These are phyloP conservation scores for Halyomorpha halys DNA, from an alignment of 1,140 invertebrate genomes.

Conservation along the genomic window DNA sequence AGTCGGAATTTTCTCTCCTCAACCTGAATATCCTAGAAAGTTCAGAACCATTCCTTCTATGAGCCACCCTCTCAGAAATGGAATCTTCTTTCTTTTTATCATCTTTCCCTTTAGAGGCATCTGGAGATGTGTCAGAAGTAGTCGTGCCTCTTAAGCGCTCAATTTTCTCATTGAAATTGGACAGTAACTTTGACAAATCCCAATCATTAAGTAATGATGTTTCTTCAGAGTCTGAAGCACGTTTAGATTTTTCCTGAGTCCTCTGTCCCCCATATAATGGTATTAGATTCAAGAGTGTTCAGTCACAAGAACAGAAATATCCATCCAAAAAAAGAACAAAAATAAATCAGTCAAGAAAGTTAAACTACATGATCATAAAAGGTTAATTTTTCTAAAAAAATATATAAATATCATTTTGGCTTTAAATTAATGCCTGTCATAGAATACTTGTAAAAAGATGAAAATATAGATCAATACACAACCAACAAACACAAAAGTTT, in stretches of 20 bases:
- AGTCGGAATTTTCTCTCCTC: constrained; percentile 66
- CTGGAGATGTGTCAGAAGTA: constrained; percentile 21
- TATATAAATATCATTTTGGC: too few species aligned
- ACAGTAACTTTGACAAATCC: constrained; percentile 74
- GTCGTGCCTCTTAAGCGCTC: constrained; percentile 35
- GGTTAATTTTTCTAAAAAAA: constrained; percentile 27
- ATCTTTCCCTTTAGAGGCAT: constrained; percentile 25
- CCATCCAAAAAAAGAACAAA: constrained; percentile 26
- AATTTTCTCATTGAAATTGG: constrained; percentile 43
- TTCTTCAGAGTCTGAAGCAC: constrained; percentile 51
- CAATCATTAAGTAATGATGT: constrained; percentile 66
- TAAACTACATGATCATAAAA: constrained; percentile 35
- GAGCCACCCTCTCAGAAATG: constrained; percentile 16
- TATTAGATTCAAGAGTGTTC: constrained; percentile 12
- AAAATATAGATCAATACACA: constrained; percentile 21
- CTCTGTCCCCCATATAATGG: constrained; percentile 20
- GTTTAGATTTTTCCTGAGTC: constrained; percentile 21
- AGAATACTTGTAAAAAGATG: constrained; percentile 31
- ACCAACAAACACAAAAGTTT: constrained; percentile 18
- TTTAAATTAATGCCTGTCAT: constrained; percentile 34
- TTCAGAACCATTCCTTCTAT: constrained; percentile 32
- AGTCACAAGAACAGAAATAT: constrained; percentile 22
- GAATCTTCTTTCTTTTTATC: constrained; percentile 25
- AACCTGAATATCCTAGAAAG: constrained; percentile 46
- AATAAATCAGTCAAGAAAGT: constrained; percentile 18